Conservation (phyloP, 2,888 invertebrate genomes). For the Eupithecia pulchellata region DNA sequence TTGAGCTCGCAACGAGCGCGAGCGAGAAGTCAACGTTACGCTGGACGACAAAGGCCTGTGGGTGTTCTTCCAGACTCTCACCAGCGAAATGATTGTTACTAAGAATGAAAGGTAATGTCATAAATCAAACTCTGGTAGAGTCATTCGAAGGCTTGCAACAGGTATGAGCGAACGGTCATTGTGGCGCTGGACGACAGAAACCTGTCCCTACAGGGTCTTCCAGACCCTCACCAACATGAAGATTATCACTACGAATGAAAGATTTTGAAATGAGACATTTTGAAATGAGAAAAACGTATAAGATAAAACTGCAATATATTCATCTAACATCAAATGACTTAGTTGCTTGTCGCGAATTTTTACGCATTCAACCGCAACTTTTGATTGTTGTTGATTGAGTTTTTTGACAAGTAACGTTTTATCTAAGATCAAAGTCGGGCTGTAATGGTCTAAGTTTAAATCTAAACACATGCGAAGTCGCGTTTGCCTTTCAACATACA, state of each 20-base stretch:
- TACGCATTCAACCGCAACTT: not conserved
- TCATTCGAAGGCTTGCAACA: conserved; percentile 87
- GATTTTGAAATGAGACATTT: no score
- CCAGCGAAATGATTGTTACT: conserved; percentile 99
- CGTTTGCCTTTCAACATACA: not conserved
- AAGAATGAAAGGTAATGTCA: conserved; percentile 97
- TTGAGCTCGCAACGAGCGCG: conserved; percentile 87
- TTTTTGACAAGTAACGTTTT: no score
- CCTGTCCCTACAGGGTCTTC: no score
- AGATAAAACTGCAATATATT: no score
- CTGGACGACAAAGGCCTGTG: conserved; percentile 97
- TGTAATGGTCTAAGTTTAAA: not conserved
- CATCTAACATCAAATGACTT: not conserved
- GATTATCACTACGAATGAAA: conserved; percentile 99
- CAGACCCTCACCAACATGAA: conserved; percentile 98
- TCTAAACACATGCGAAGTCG: not conserved
- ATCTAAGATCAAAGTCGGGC: not conserved
- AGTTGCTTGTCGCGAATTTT: not conserved
- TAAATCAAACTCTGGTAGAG: conserved; percentile 79
- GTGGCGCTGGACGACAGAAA: conserved; percentile 95
- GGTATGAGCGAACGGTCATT: conserved; percentile 89
- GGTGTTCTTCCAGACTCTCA: conserved; percentile 96
- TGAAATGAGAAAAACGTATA: no score
- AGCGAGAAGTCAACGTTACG: conserved; percentile 89
- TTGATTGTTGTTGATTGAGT: not conserved